Conservation (phyloP, 2,888 invertebrate genomes). For the Orthonevra nobilis region DNA sequence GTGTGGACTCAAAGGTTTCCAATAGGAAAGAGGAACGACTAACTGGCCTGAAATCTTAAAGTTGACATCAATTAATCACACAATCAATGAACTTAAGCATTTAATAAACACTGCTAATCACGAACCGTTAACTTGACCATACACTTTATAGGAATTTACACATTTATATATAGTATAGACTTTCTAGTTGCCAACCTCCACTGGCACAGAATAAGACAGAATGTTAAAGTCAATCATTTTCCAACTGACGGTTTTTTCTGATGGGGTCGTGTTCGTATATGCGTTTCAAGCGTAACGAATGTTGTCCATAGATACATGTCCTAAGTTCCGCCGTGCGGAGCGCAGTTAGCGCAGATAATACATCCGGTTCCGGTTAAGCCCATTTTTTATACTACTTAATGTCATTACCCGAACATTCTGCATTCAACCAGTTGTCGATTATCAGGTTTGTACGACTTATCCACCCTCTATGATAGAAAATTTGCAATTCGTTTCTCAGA, state of each 20-base stretch:
- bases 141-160: too few species aligned
- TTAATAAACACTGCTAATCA: too few species aligned
- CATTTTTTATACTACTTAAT: conserved; percentile 78
- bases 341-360: conserved; percentile 81
- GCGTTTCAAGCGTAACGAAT: conserved; percentile 71
- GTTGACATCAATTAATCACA: too few species aligned
- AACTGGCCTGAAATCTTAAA: too few species aligned
- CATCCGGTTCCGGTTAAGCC: conserved; percentile 81
- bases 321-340: conserved; percentile 72
- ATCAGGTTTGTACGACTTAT: conserved; percentile 51
- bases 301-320: conserved; percentile 68
- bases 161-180: too few species aligned
- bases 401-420: conserved; percentile 55
- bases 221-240: conserved; percentile 51
- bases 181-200: conserved; percentile 18
- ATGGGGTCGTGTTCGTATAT: conserved; percentile 62
- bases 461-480: conserved; percentile 51
- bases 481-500: conserved; percentile 41
- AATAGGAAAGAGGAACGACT: too few species aligned
- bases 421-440: conserved; percentile 71
- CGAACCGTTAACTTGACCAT: conserved; percentile 35
- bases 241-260: conserved; percentile 45
- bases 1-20: too few species aligned
- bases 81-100: too few species aligned
- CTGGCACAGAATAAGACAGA: conserved; percentile 45